Percentiles rank a stretch among this genome's conserved stretches.
Conservation (phyloP, 2,797 vertebrate species). For the Typhlichthys eigenmanni region DNA sequence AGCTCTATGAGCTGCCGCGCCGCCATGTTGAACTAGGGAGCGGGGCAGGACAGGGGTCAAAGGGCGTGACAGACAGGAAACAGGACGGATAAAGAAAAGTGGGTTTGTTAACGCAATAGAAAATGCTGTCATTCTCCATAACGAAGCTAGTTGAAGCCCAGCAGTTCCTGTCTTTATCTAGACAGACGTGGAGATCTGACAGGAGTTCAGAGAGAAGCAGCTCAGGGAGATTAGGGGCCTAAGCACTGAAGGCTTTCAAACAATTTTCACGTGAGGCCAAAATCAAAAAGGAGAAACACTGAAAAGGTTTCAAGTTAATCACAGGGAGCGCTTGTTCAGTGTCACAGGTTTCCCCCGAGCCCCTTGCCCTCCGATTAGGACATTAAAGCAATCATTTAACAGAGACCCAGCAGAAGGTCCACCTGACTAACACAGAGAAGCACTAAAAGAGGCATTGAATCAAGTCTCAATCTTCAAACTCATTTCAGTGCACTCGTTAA, state of each 20-base stretch:
- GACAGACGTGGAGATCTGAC: conserved; percentile 4
- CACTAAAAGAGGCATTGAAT: conserved; percentile 25
- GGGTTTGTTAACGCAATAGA: conserved; percentile 34
- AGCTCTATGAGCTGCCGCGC: conserved; percentile 95
- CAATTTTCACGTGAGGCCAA: conserved; percentile 47
- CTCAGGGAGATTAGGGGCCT: conserved; percentile 12
- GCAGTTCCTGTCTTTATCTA: conserved; percentile 9
- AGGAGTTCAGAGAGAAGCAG: conserved; percentile 9
- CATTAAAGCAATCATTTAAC: conserved; percentile 54
- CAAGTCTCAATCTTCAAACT: conserved; percentile 12
- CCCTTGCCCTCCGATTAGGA: conserved; percentile 48
- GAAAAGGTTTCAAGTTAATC: conserved; percentile 61
- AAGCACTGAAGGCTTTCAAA: conserved; percentile 31
- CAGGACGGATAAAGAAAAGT: background rate
- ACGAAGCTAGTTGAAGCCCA: conserved; percentile 13
- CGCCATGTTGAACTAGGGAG: conserved; percentile 89
- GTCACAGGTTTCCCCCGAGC: conserved; percentile 45
- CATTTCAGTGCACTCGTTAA: conserved; percentile 13
- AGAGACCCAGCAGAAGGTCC: conserved; percentile 28
- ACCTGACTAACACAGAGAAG: conserved; percentile 33
- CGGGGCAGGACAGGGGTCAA: conserved; percentile 14
- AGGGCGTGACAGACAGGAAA: background rate
- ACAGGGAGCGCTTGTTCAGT: conserved; percentile 49
- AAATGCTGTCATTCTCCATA: conserved; percentile 39
- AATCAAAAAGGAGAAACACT: conserved; percentile 56